These are phyloP conservation scores for Anolis apletophallus DNA, from an alignment of 2,797 vertebrate species.

Conservation along the genomic window DNA sequence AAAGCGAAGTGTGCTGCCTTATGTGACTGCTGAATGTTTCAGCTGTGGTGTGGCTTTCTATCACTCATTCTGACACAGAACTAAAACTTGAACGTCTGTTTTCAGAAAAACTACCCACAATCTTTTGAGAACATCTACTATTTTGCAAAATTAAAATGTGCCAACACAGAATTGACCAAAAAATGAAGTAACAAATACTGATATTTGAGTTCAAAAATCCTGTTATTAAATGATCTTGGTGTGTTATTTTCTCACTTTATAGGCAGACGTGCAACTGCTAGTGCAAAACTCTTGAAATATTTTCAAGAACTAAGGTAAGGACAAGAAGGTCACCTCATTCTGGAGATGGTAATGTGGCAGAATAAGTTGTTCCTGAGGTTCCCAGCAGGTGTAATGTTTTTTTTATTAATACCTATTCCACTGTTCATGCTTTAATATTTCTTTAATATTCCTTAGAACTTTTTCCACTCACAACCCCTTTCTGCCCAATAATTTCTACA, in stretches of 20 bases:
- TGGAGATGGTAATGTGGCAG: not conserved
- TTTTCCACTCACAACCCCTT: no score
- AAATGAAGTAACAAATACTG: not conserved
- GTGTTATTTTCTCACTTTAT: slow-evolving; percentile 40
- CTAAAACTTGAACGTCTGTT: not conserved
- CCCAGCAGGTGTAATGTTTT: not conserved
- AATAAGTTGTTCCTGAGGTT: not conserved
- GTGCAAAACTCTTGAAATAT: slow-evolving; percentile 86
- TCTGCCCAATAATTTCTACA: no score
- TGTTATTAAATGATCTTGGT: slow-evolving; percentile 39
- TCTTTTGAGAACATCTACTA: not conserved
- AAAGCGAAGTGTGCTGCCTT: not conserved
- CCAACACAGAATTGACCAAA: not conserved
- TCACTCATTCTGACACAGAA: not conserved
- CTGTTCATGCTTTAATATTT: no score
- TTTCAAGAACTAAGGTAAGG: slow-evolving; percentile 85
- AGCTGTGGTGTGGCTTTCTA: not conserved
- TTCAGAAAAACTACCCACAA: not conserved
- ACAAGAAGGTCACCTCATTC: slow-evolving; percentile 3
- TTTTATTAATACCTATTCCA: not conserved
- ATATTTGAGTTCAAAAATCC: not conserved
- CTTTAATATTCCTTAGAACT: not conserved
- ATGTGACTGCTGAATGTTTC: not conserved
- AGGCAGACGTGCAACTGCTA: slow-evolving; percentile 86
- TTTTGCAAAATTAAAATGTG: not conserved